Conservation (phyloP, 1,140 invertebrate species). For the Zophobas morio region DNA sequence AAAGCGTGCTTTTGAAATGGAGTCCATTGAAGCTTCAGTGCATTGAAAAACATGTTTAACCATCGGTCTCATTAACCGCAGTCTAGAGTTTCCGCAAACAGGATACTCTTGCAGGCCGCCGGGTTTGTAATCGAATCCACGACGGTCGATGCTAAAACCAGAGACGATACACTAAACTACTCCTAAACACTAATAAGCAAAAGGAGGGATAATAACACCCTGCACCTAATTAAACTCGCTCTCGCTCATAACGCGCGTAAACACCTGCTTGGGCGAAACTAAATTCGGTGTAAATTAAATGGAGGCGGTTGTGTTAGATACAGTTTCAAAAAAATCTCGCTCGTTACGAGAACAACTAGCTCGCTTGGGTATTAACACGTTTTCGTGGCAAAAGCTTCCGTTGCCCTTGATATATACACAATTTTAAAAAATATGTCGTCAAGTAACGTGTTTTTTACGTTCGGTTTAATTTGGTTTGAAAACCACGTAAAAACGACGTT, state of each 20-base stretch:
- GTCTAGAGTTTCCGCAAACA: slow-evolving; percentile 58
- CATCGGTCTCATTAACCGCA: slow-evolving; percentile 60
- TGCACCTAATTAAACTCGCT: slow-evolving; percentile 37
- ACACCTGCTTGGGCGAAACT: slow-evolving; percentile 11
- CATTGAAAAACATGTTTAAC: slow-evolving; percentile 62
- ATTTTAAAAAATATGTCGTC: no score
- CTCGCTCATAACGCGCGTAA: slow-evolving; percentile 10
- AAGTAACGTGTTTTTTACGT: no score
- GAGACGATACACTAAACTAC: slow-evolving; percentile 7
- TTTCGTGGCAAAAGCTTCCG: no score
- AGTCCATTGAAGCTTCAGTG: slow-evolving; percentile 57
- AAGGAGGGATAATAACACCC: slow-evolving; percentile 41
- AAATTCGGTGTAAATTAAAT: no score
- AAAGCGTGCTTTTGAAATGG: slow-evolving; percentile 60
- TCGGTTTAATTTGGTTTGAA: no score
- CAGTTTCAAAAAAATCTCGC: no score
- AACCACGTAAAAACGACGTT: no score
- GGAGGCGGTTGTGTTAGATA: no score
- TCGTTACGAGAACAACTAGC: no score
- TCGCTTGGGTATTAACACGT: no score
- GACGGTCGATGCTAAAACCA: slow-evolving; percentile 19
- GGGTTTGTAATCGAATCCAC: slow-evolving; percentile 48
- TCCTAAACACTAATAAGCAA: slow-evolving; percentile 42
- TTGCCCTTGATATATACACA: no score
- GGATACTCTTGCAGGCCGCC: slow-evolving; percentile 52